A percentile compares a stretch with the other conserved stretches of the same genome.
Conservation (phyloP, 2,888 invertebrate species). For the Orthonychiurus folsomi region DNA sequence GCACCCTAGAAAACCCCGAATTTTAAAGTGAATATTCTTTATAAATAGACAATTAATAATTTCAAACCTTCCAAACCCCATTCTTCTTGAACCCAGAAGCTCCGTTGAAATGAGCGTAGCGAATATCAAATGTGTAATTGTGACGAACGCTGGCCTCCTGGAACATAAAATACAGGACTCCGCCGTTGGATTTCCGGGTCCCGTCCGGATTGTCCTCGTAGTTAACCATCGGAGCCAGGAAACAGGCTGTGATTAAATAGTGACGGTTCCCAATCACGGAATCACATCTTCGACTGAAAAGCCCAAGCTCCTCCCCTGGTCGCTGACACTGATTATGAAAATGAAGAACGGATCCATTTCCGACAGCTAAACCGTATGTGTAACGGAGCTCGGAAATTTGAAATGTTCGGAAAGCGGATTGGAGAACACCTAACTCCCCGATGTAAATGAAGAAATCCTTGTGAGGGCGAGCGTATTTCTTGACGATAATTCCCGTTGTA, state of each 20-base stretch:
- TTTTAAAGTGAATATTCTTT: no score
- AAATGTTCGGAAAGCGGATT: neutral
- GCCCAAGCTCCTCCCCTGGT: neutral
- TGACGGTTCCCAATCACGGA: neutral
- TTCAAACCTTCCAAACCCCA: slow-evolving; percentile 12
- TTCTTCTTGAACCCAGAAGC: slow-evolving; percentile 6
- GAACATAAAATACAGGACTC: slow-evolving; percentile 2
- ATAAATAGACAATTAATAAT: no score
- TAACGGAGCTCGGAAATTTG: slow-evolving; percentile 7
- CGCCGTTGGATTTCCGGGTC: neutral
- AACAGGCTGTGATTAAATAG: slow-evolving; percentile 3
- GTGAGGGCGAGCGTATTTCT: slow-evolving; percentile 8
- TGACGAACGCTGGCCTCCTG: neutral
- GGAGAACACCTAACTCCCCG: neutral
- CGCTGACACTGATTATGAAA: slow-evolving; percentile 5
- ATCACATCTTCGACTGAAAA: neutral
- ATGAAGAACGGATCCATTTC: neutral
- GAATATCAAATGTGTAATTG: slow-evolving; percentile 5
- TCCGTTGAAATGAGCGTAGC: slow-evolving; percentile 5
- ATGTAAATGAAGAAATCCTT: slow-evolving; percentile 12
- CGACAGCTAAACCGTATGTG: neutral
- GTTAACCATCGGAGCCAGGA: slow-evolving; percentile 5
- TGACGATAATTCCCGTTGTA: neutral
- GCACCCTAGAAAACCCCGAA: no score
- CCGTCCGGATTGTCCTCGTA: slow-evolving; percentile 5